Percentiles rank a stretch among this genome's conserved stretches.
Evolutionary conservation across 1,140 invertebrate genomes (phyloP).

Genomic region (Daktulosphaira vitifoliae): DNA sequence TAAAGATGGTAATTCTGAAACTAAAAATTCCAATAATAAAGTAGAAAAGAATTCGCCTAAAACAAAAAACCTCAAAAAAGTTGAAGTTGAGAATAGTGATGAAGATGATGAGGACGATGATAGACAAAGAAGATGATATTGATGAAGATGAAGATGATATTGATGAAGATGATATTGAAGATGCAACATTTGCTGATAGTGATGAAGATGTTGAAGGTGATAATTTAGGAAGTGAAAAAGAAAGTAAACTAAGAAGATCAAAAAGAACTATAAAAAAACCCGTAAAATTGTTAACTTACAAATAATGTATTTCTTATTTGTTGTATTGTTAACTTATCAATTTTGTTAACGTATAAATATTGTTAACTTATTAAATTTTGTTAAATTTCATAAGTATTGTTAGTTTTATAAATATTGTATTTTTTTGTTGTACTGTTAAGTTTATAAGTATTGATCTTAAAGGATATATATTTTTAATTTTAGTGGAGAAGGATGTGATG

Average conservation of each 20-base stretch:
- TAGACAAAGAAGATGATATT: no score
- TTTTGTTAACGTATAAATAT: no score
- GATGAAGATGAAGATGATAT: constrained; percentile 14
- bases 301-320: no score
- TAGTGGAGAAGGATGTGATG: no score
- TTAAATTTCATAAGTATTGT: no score
- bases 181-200: not conserved
- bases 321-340: no score
- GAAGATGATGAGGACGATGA: constrained; percentile 18
- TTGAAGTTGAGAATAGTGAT: not conserved
- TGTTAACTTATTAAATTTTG: no score
- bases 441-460: no score
- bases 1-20: not conserved
- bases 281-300: no score
- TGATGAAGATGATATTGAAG: constrained; percentile 21
- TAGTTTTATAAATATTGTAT: no score
- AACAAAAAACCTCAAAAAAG: not conserved
- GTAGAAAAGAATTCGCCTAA: not conserved
- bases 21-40: not conserved
- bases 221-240: constrained; percentile 4
- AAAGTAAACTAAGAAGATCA: not conserved
- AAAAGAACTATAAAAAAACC: not conserved
- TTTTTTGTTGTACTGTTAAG: no score
- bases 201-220: not conserved
- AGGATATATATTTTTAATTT: no score